Percentiles rank a stretch among this genome's conserved stretches.
phyloP scores from a whole-genome alignment of 2,797 vertebrate species.

The Erithacus rubecula region DNA sequence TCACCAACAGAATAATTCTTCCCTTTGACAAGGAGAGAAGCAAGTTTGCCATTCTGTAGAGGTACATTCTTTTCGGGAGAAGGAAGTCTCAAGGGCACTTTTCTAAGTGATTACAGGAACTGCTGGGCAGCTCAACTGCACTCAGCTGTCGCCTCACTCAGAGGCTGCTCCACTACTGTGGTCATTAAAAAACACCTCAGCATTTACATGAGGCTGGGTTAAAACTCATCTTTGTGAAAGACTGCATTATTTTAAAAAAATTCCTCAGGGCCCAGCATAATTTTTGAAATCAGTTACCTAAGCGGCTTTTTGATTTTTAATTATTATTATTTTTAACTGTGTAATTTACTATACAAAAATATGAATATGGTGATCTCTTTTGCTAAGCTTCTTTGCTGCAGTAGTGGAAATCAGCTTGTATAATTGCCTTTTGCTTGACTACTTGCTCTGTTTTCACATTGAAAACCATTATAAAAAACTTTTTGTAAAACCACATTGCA shows the following conservation, averaged over 20 bases:
- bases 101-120: neutral
- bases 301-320: neutral
- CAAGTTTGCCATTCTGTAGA: accelerated
- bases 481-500: neutral
- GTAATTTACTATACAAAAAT: neutral
- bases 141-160: neutral
- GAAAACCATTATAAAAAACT: neutral
- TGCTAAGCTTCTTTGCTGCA: neutral
- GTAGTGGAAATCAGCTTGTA: neutral
- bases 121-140: neutral
- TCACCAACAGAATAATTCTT: neutral
- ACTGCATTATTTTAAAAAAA: neutral
- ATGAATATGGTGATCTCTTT: neutral
- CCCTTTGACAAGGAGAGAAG: neutral
- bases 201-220: neutral
- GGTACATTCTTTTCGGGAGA: neutral
- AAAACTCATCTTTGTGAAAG: neutral
- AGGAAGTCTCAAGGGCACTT: neutral
- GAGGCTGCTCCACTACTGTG: neutral
- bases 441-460: neutral
- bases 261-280: neutral
- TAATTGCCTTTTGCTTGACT: neutral
- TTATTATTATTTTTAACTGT: neutral
- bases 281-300: neutral
- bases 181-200: neutral